Percentiles rank a stretch among this genome's conserved stretches.
Conservation (phyloP, 53 echinoderm and acorn worm species). For the Paracentrotus lividus region DNA sequence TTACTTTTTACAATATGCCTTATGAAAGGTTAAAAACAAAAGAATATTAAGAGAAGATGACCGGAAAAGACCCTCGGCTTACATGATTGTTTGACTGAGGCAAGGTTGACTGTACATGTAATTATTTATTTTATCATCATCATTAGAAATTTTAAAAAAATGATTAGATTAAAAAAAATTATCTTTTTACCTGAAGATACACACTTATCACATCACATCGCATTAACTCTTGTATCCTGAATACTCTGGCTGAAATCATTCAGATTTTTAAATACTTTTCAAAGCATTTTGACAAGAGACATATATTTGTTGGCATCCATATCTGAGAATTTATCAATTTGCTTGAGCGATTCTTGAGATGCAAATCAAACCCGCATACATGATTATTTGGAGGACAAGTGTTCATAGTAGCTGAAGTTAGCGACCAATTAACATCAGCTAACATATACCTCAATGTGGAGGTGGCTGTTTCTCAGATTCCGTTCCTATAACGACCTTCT, state of each 20-base stretch:
- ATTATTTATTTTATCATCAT: too few relatives aligned
- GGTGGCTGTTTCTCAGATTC: constrained; percentile 82
- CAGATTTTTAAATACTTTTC: not conserved
- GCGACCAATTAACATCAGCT: not conserved
- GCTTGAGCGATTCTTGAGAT: not conserved
- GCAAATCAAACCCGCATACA: not conserved
- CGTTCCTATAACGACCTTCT: constrained; percentile 87
- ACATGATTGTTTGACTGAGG: too few relatives aligned
- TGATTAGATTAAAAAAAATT: too few relatives aligned
- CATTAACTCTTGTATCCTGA: not conserved
- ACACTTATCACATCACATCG: too few relatives aligned
- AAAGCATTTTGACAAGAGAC: not conserved
- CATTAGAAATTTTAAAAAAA: too few relatives aligned
- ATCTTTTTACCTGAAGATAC: too few relatives aligned
- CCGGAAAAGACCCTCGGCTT: too few relatives aligned
- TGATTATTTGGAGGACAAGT: not conserved
- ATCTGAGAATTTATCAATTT: not conserved
- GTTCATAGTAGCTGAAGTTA: not conserved
- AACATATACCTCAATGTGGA: constrained; percentile 61
- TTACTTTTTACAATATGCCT: too few relatives aligned
- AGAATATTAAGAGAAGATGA: too few relatives aligned
- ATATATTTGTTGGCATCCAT: not conserved
- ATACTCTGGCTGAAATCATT: not conserved
- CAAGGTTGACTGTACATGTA: too few relatives aligned
- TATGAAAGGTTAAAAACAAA: too few relatives aligned